Evolutionary conservation across 1,140 invertebrate species (phyloP).

Genomic region (Panonychus citri): DNA sequence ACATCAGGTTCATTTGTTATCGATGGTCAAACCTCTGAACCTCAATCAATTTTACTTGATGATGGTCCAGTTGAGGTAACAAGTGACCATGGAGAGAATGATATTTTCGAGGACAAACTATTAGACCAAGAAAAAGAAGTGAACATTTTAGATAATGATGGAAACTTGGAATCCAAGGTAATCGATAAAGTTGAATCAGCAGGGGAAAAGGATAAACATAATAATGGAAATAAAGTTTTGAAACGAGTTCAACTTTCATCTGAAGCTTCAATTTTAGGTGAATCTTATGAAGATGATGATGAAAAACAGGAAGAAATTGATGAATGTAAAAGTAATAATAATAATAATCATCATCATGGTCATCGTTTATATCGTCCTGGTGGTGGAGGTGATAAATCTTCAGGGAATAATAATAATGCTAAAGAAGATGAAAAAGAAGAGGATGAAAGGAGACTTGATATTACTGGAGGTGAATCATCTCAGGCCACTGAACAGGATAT

Average conservation of each 20-base stretch:
- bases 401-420: not conserved
- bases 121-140: no score
- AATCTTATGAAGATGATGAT: not conserved
- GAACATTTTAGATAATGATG: no score
- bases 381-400: not conserved
- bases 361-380: not conserved
- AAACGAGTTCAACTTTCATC: not conserved
- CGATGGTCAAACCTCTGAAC: not conserved
- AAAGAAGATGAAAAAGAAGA: not conserved
- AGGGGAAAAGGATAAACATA: not conserved
- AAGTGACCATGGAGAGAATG: no score
- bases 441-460: not conserved
- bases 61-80: no score
- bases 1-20: not conserved
- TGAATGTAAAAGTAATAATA: not conserved
- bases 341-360: not conserved
- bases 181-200: no score
- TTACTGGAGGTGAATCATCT: constrained; percentile 5
- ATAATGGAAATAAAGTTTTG: not conserved
- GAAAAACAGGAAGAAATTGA: not conserved
- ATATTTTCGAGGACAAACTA: no score
- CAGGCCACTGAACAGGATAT: constrained; percentile 11
- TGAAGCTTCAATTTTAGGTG: not conserved
- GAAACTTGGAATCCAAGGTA: no score
- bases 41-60: no score